phyloP scores from a whole-genome alignment of 2,797 vertebrate species.

The Notolabrus celidotus region DNA sequence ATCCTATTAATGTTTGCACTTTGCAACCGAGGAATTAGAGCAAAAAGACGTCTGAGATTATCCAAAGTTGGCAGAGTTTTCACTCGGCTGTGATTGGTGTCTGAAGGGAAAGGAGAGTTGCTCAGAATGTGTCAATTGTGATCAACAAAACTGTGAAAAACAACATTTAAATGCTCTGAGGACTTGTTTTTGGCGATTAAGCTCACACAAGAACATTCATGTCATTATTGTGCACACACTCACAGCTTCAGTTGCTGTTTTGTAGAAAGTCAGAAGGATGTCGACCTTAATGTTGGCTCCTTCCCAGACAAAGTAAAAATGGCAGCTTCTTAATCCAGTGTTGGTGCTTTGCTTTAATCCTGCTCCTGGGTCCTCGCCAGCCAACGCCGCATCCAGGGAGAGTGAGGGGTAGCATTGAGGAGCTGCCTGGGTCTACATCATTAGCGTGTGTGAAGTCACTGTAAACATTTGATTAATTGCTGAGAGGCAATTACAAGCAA shows the following conservation, averaged over 20 bases:
- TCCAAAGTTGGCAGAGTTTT: background rate
- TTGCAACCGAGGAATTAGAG: background rate
- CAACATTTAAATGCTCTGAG: background rate
- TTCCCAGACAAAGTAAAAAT: slow-evolving; percentile 38
- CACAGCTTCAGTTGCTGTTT: background rate
- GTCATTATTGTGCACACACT: background rate
- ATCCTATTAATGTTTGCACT: background rate
- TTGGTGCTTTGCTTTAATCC: slow-evolving; percentile 50
- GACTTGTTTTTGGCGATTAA: background rate
- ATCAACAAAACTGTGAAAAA: background rate
- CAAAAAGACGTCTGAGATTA: background rate
- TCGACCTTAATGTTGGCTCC: slow-evolving; percentile 13
- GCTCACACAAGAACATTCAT: background rate
- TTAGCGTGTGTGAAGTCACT: slow-evolving; percentile 62
- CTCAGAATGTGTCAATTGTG: background rate
- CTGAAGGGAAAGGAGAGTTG: background rate
- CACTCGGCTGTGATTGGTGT: background rate
- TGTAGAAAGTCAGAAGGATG: background rate
- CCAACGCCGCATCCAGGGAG: slow-evolving; percentile 16
- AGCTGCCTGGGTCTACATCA: slow-evolving; percentile 32
- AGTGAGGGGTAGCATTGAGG: slow-evolving; percentile 19
- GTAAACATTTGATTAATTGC: slow-evolving; percentile 78
- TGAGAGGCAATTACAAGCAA: slow-evolving; percentile 75
- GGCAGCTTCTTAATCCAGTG: slow-evolving; percentile 57
- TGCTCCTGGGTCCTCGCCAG: slow-evolving; percentile 45